Conservation (phyloP, 2,113 vertebrate species). For the Monarcha castaneiventris region DNA sequence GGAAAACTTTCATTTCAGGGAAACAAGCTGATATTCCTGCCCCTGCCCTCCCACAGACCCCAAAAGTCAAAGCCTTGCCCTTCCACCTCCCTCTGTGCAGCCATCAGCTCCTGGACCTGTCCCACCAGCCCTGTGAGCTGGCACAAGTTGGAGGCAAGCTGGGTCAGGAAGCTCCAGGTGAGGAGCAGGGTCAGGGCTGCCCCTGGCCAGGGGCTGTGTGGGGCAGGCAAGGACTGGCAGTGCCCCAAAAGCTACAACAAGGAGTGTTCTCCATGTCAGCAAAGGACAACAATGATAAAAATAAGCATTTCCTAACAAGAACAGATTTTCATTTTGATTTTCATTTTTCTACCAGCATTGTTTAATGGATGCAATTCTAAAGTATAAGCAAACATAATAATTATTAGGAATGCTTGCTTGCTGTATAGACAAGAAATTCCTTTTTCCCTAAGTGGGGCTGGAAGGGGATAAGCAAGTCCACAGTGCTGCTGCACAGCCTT, state of each 20-base stretch:
- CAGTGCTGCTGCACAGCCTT: background rate
- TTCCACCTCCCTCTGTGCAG: background rate
- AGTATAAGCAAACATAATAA: conserved; percentile 37
- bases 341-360: background rate
- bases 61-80: background rate
- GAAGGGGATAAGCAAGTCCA: background rate
- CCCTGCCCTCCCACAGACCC: background rate
- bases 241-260: background rate
- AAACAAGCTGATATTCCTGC: background rate
- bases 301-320: background rate
- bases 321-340: background rate
- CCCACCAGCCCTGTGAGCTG: background rate
- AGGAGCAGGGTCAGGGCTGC: background rate
- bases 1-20: background rate
- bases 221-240: background rate
- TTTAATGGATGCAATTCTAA: conserved; percentile 28
- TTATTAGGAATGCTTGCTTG: conserved; percentile 31
- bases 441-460: background rate
- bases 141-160: background rate
- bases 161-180: background rate
- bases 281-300: background rate
- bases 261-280: background rate
- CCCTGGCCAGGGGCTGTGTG: background rate
- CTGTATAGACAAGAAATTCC: conserved; percentile 7
- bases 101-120: background rate